These are phyloP conservation scores for Panurus biarmicus DNA, from an alignment of 2,113 vertebrate genomes.

Conservation along the genomic window DNA sequence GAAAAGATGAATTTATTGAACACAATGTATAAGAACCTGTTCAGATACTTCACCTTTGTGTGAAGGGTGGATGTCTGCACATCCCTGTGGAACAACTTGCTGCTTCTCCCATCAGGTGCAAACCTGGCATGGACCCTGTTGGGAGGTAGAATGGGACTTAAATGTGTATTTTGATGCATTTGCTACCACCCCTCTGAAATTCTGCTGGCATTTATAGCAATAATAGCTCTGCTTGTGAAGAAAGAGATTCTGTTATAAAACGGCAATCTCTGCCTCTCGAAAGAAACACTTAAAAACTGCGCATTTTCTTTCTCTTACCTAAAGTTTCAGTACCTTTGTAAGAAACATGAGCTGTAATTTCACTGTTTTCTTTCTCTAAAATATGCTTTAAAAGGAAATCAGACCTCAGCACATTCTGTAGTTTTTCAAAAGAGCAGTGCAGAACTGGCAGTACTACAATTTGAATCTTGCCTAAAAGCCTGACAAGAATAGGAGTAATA, in stretches of 20 bases:
- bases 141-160: neutral
- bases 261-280: neutral
- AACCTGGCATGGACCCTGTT: neutral
- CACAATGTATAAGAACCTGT: neutral
- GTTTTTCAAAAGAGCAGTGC: neutral
- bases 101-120: neutral
- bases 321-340: neutral
- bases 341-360: neutral
- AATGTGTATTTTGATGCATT: neutral
- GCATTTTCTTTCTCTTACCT: neutral
- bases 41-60: neutral
- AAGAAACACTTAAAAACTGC: neutral
- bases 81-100: neutral
- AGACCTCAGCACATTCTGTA: neutral
- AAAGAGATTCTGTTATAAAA: neutral
- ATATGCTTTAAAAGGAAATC: neutral
- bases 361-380: neutral
- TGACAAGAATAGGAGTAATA: conserved; percentile 30
- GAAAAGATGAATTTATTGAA: neutral
- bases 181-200: neutral
- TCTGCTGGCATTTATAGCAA: neutral
- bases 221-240: neutral
- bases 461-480: neutral
- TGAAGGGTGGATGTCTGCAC: neutral
- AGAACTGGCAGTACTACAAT: conserved; percentile 42